A percentile compares a stretch with the other conserved stretches of the same genome.
These are phyloP conservation scores for Acronicta psi DNA, from an alignment of 2,888 invertebrate species.

Conservation along the genomic window DNA sequence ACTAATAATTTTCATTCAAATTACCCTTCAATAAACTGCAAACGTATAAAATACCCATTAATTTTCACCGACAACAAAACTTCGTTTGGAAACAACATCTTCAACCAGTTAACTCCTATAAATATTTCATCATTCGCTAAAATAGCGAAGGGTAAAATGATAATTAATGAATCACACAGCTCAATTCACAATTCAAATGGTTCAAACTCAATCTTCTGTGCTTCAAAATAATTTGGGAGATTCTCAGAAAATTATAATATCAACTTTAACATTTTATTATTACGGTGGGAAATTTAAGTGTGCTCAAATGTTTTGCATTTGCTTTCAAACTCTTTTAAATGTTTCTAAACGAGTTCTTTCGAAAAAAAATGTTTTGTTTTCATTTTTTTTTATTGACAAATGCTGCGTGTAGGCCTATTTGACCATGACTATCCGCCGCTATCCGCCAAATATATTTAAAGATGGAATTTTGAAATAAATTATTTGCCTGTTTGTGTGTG, in stretches of 20 bases:
- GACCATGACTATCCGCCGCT: too few relatives aligned
- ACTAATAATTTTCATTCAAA: too few relatives aligned
- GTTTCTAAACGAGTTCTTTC: background rate
- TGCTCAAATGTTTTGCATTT: background rate
- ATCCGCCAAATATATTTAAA: too few relatives aligned
- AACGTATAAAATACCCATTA: constrained; percentile 1
- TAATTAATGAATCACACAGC: constrained; percentile 14
- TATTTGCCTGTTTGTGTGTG: too few relatives aligned
- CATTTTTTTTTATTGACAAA: too few relatives aligned
- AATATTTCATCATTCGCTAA: constrained; percentile 1
- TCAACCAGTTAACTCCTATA: background rate
- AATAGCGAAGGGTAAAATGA: background rate
- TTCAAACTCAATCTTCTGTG: constrained; percentile 16
- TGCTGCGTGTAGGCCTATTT: too few relatives aligned
- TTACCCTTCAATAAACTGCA: background rate
- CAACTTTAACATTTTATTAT: constrained; percentile 2
- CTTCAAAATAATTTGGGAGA: constrained; percentile 3
- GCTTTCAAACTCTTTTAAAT: background rate
- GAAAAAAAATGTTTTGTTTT: background rate
- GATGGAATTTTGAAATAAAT: too few relatives aligned
- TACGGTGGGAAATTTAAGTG: background rate
- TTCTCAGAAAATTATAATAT: constrained; percentile 7
- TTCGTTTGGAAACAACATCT: background rate
- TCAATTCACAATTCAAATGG: constrained; percentile 16
- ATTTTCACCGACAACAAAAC: background rate